A percentile compares a stretch with the other conserved stretches of the same genome.
Evolutionary conservation across 1,140 invertebrate species (phyloP).

Genomic region (Cydia strobilella): DNA sequence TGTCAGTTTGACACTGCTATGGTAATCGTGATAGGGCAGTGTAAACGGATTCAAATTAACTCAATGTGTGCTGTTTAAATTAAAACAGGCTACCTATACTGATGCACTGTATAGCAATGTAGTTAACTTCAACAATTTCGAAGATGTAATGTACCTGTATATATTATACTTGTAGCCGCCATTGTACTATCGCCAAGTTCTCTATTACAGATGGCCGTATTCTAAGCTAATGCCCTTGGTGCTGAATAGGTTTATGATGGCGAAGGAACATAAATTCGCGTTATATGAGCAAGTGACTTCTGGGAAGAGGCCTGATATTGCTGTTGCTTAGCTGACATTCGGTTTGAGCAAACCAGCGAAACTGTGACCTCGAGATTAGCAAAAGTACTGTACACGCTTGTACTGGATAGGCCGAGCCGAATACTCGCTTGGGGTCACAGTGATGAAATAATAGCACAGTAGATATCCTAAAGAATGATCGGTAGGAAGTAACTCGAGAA

Average conservation of each 20-base stretch:
- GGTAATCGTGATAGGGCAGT: too few species aligned
- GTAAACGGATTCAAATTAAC: too few species aligned
- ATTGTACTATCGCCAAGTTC: background rate
- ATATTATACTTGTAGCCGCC: background rate
- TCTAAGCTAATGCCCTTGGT: background rate
- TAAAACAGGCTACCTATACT: too few species aligned
- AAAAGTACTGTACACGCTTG: background rate
- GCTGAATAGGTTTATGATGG: conserved; percentile 11
- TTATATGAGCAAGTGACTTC: conserved; percentile 11
- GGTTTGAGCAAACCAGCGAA: background rate
- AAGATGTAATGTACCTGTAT: background rate
- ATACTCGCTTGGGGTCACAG: background rate
- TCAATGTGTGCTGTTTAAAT: too few species aligned
- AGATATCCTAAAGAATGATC: background rate
- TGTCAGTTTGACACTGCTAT: too few species aligned
- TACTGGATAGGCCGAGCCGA: background rate
- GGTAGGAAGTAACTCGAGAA: background rate
- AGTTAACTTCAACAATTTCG: too few species aligned
- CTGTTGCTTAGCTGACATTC: background rate
- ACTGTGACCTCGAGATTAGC: background rate
- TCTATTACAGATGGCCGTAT: conserved; percentile 4
- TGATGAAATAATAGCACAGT: background rate
- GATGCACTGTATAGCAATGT: too few species aligned
- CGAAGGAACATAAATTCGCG: conserved; percentile 6
- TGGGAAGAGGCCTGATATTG: background rate